phyloP scores from a whole-genome alignment of 2,888 invertebrate species.

The Drosophila greeni region DNA sequence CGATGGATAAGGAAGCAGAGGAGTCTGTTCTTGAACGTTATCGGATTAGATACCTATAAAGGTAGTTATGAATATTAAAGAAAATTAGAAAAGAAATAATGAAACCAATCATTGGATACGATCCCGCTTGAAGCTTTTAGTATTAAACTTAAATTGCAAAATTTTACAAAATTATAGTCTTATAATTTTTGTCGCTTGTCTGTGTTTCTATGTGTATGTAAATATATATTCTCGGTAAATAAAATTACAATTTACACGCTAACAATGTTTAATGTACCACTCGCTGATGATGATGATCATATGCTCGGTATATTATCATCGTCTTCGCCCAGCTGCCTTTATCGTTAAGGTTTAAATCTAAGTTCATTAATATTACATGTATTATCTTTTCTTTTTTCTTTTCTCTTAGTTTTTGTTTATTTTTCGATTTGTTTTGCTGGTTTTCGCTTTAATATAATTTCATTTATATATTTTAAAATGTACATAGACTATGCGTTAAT shows the following conservation, averaged over 20 bases:
- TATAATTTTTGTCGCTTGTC: slow-evolving; percentile 48
- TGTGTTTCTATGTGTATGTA: slow-evolving; percentile 22
- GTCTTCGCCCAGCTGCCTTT: slow-evolving; percentile 41
- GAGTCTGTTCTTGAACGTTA: slow-evolving; percentile 16
- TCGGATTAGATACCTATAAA: slow-evolving; percentile 22
- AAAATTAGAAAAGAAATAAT: slow-evolving; percentile 46
- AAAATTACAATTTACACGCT: slow-evolving; percentile 65
- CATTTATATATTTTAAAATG: slow-evolving; percentile 68
- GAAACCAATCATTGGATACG: slow-evolving; percentile 51
- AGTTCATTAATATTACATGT: slow-evolving; percentile 60
- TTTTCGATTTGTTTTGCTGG: slow-evolving; percentile 35
- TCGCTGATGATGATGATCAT: slow-evolving; percentile 51
- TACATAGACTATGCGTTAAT: slow-evolving; percentile 69
- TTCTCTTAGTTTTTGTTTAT: slow-evolving; percentile 50
- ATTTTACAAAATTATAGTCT: slow-evolving; percentile 71
- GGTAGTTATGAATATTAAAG: slow-evolving; percentile 18
- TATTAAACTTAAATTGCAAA: slow-evolving; percentile 66
- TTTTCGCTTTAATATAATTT: slow-evolving; percentile 60
- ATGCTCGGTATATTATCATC: slow-evolving; percentile 14
- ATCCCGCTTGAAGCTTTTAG: slow-evolving; percentile 55
- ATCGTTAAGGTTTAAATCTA: slow-evolving; percentile 62
- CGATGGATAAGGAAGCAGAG: not conserved
- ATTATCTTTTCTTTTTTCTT: slow-evolving; percentile 34
- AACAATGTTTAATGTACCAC: slow-evolving; percentile 66
- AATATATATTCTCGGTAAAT: slow-evolving; percentile 50